phyloP scores from a whole-genome alignment of 2,888 invertebrate genomes.

The Pandemis cinnamomeana region DNA sequence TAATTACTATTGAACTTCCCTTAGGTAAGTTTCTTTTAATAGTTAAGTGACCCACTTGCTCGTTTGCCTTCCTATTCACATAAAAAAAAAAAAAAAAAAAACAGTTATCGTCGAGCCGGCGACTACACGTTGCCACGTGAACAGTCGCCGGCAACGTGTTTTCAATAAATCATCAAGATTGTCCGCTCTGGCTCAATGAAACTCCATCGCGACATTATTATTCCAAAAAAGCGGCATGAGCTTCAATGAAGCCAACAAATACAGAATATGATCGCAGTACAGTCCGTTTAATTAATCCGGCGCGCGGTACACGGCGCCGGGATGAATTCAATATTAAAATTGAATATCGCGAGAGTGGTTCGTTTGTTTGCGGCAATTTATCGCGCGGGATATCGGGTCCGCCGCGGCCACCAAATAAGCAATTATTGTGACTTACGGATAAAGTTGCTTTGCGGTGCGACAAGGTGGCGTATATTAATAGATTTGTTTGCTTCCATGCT shows the following conservation, averaged over 20 bases:
- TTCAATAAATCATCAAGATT: background rate
- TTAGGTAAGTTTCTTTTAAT: too few relatives aligned
- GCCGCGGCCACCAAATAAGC: background rate
- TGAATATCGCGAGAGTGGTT: conserved; percentile 3
- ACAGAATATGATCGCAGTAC: background rate
- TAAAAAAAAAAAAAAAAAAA: too few relatives aligned
- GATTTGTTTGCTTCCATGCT: too few relatives aligned
- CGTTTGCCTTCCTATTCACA: too few relatives aligned
- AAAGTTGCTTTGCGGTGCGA: background rate
- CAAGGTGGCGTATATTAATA: background rate
- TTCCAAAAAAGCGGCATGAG: background rate
- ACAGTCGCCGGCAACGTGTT: background rate
- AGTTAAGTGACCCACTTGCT: too few relatives aligned
- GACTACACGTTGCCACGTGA: background rate
- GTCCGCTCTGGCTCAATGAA: too few relatives aligned
- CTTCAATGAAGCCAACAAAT: background rate
- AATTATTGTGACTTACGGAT: background rate
- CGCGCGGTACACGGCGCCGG: background rate
- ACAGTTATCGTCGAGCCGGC: background rate
- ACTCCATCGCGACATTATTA: too few relatives aligned
- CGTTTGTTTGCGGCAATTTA: conserved; percentile 8
- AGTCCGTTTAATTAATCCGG: conserved; percentile 1
- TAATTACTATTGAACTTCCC: too few relatives aligned
- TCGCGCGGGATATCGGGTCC: background rate
- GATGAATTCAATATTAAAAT: conserved; percentile 8